Evolutionary conservation across 2,113 vertebrate species (phyloP).

Genomic region (Leptodactylus fuscus): DNA sequence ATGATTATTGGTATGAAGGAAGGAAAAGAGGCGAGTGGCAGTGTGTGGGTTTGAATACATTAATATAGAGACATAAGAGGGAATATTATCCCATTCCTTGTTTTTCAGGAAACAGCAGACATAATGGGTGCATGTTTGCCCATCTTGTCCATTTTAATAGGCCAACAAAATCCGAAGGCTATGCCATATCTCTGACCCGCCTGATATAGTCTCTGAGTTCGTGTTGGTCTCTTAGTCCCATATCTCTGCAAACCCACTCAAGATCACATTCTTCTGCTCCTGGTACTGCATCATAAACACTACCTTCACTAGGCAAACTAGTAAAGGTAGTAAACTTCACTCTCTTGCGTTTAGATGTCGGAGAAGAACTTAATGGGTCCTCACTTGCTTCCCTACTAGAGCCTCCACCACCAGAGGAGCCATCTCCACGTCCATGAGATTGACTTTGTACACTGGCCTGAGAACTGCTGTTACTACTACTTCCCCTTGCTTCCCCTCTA

Average conservation of each 20-base stretch:
- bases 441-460: slow-evolving; percentile 97
- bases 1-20: slow-evolving; percentile 45
- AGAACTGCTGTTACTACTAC: slow-evolving; percentile 95
- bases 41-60: slow-evolving; percentile 55
- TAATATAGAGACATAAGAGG: slow-evolving; percentile 54
- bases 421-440: slow-evolving; percentile 91
- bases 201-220: slow-evolving; percentile 95
- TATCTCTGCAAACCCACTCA: slow-evolving; percentile 96
- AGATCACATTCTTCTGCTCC: slow-evolving; percentile 93
- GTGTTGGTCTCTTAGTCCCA: slow-evolving; percentile 91
- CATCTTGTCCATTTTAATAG: slow-evolving; percentile 28
- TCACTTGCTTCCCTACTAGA: slow-evolving; percentile 91
- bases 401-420: slow-evolving; percentile 88
- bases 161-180: slow-evolving; percentile 39
- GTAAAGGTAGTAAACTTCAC: slow-evolving; percentile 98
- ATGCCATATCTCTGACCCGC: slow-evolving; percentile 94
- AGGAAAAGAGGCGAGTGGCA: slow-evolving; percentile 53
- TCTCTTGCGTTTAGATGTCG: slow-evolving; percentile 96
- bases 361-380: slow-evolving; percentile 90
- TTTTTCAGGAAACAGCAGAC: slow-evolving; percentile 46
- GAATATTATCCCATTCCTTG: slow-evolving; percentile 29
- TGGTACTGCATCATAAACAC: slow-evolving; percentile 95
- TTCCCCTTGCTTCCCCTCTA: slow-evolving; percentile 84
- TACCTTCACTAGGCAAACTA: slow-evolving; percentile 91
- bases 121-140: slow-evolving; percentile 46